These are phyloP conservation scores for Drosophila athabasca DNA, from an alignment of 1,140 invertebrate genomes.

Conservation along the genomic window DNA sequence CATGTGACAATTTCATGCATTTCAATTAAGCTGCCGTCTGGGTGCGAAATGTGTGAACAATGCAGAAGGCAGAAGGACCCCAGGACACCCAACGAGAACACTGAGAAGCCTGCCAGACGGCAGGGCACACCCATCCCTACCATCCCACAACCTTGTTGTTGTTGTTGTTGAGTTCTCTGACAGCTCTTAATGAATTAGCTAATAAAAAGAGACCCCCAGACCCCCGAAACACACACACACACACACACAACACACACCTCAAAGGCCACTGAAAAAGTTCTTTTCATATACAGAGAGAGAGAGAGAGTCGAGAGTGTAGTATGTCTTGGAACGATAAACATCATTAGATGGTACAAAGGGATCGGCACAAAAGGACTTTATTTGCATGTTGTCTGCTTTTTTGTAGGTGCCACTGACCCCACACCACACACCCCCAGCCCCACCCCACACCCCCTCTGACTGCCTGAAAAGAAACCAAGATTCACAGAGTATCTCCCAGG, in stretches of 20 bases:
- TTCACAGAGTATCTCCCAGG: slow-evolving; percentile 30
- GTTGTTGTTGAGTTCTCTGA: slow-evolving; percentile 37
- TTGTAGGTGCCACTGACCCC: slow-evolving; percentile 70
- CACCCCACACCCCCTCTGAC: neutral
- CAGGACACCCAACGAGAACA: slow-evolving; percentile 5
- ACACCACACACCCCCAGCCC: neutral
- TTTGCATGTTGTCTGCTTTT: slow-evolving; percentile 76
- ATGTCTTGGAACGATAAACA: slow-evolving; percentile 73
- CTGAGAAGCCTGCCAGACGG: no score
- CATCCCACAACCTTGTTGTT: neutral
- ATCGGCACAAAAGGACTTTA: slow-evolving; percentile 67
- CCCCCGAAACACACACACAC: neutral
- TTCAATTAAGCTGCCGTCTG: slow-evolving; percentile 70
- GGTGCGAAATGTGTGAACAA: slow-evolving; percentile 63
- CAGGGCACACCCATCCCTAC: slow-evolving; percentile 2
- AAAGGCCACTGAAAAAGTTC: neutral
- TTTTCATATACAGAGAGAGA: slow-evolving; percentile 27
- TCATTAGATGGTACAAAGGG: slow-evolving; percentile 71
- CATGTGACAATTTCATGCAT: slow-evolving; percentile 75
- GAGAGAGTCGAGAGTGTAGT: slow-evolving; percentile 38
- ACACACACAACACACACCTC: no score
- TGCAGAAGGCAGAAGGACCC: slow-evolving; percentile 17
- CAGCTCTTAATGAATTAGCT: slow-evolving; percentile 77
- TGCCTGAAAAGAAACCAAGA: neutral
- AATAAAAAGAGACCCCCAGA: slow-evolving; percentile 51